Evolutionary conservation across 2,888 invertebrate species (phyloP).

Genomic region (Chymomyza amoena): DNA sequence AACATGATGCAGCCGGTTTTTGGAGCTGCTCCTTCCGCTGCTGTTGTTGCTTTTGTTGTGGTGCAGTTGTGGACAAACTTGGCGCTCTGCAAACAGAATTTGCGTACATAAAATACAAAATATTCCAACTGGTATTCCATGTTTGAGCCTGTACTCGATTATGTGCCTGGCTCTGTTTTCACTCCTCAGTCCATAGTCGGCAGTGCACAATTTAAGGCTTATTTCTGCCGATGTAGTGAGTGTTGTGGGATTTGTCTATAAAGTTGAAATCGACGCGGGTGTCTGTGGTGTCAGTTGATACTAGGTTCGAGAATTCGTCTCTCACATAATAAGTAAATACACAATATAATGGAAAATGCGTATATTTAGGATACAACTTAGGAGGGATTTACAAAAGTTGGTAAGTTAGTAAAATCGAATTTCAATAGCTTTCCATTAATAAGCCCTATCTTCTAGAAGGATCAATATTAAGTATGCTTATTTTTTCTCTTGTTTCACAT

Average conservation of each 20-base stretch:
- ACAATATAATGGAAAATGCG: too few relatives aligned
- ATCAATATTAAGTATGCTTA: too few relatives aligned
- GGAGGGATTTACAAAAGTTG: too few relatives aligned
- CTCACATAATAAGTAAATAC: neutral
- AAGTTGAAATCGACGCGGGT: neutral
- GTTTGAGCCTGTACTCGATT: neutral
- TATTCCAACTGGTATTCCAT: too few relatives aligned
- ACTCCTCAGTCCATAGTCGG: conserved; percentile 18
- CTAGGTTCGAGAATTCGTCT: conserved; percentile 61
- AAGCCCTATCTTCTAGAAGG: too few relatives aligned
- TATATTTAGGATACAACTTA: too few relatives aligned
- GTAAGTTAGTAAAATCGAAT: too few relatives aligned
- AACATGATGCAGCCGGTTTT: conserved; percentile 34
- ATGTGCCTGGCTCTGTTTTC: neutral
- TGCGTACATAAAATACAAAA: conserved; percentile 68
- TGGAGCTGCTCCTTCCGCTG: conserved; percentile 16
- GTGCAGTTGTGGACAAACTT: conserved; percentile 60
- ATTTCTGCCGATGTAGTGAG: conserved; percentile 34
- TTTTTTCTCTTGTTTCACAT: too few relatives aligned
- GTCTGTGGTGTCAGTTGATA: conserved; percentile 40
- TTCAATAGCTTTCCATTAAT: too few relatives aligned
- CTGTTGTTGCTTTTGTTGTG: conserved; percentile 40
- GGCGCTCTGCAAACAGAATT: conserved; percentile 68
- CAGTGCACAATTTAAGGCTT: conserved; percentile 61
- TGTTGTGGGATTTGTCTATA: neutral